phyloP scores from a whole-genome alignment of 1,140 invertebrate species.

The Heliothis subflexa region DNA sequence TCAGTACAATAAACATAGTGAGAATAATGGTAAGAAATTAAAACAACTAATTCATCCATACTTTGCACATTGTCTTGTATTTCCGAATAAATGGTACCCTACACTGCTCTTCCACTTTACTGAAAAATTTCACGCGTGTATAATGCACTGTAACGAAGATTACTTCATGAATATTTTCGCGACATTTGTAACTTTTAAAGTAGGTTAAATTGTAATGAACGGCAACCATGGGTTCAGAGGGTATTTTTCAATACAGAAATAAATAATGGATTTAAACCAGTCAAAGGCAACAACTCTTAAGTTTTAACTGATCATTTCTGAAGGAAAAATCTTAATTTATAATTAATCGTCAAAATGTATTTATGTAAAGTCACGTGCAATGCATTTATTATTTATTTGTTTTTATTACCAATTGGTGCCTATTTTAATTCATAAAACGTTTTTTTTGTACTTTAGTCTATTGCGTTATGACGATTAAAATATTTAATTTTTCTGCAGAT shows the following conservation, averaged over 20 bases:
- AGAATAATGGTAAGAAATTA: slow-evolving; percentile 44
- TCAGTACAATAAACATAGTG: slow-evolving; percentile 33
- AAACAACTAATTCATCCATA: slow-evolving; percentile 45
- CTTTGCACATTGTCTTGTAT: slow-evolving; percentile 16
- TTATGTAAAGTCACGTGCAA: too few relatives aligned
- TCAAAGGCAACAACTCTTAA: too few relatives aligned
- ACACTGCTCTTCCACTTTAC: too few relatives aligned
- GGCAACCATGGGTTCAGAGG: background rate
- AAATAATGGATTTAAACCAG: too few relatives aligned
- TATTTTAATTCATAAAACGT: background rate
- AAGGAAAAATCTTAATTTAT: too few relatives aligned
- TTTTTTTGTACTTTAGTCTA: too few relatives aligned
- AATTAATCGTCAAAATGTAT: too few relatives aligned
- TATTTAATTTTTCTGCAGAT: too few relatives aligned
- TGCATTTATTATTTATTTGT: too few relatives aligned
- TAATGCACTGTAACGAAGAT: background rate
- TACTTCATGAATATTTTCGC: slow-evolving; percentile 20
- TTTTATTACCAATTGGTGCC: too few relatives aligned
- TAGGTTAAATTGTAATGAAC: background rate
- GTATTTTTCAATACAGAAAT: background rate
- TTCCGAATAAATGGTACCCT: background rate
- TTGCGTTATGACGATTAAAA: too few relatives aligned
- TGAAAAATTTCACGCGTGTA: background rate
- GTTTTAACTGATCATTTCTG: too few relatives aligned
- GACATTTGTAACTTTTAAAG: background rate